Base-by-base conservation (phyloP, 1,140 invertebrate species). In the Lepidurus apus region DNA sequence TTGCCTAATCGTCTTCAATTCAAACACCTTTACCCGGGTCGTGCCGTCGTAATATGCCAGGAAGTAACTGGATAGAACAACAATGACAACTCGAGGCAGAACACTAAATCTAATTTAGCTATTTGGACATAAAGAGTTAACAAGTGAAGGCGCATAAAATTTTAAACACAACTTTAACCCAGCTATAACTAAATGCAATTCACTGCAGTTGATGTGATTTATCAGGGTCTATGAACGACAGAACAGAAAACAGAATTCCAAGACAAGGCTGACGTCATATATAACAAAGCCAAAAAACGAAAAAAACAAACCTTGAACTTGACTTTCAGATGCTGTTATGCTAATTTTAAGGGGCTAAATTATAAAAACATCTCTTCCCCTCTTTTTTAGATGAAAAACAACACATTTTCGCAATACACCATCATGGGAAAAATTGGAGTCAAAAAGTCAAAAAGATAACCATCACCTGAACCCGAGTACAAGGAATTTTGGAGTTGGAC, bases 211-310 rank as follows among this genome's bases (percentile, higher is more conserved):
- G 21, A 65, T 17, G 13, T 65, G 53, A 0, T 65, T 7, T 21
- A 13, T 1, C n/a, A 65, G 53, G 53, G 53, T 65, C 53, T 65
- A n/a, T 65, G 53, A 65, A 65, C 53, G 53, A n/a, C 53, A 65
- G 21, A 9, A 17, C 53, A 65, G 21, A 65, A 21, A n/a, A n/a
- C 53, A 65, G 8, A n/a, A 13, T 13, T 17, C 7, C 53, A 13
- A 21, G 21, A 65, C 7, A 1, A n/a, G 17, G 53, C n/a, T 65
- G 53, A 65, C 13, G 53, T 21, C 53, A 65, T 17, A 65, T 65
- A 13, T 13, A 17, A 65, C 4, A 65, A 65, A 17, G 17, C 53
- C 53, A n/a, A 65, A 17, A 0, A 7, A 65, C 0, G 13, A 65
- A 65, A 21, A 21, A 65, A 7, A 65, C 17, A 65, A 65, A 65